Base-by-base conservation (phyloP, 2,888 invertebrate species). In the Helobdella robusta region DNA sequence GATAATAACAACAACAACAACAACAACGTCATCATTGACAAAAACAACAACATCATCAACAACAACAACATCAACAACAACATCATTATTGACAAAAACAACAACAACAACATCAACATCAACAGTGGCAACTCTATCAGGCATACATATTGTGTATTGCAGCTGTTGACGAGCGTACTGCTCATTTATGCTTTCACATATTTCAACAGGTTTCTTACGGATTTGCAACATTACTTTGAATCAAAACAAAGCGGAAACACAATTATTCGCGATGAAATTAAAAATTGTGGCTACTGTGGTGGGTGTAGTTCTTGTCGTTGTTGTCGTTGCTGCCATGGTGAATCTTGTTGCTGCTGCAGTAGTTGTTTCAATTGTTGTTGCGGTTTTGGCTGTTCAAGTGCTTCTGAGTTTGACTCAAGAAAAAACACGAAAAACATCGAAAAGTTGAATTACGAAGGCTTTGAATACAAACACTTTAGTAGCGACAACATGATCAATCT, bases 371-470 rank as follows among this genome's bases (percentile, higher is more conserved):
- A 46, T 20, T 18, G 20, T 18, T 18, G 20, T n/a, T n/a, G 18
- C 46, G n/a, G 18, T 46, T 4, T 46, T 20, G 18, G 46, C 46
- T 4, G 46, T 25, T 52, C 2, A 52, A 52, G 52, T 52, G 52
- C 52, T 52, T 52, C 52, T n/a, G 20, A 15, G 52, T 23, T 18
- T n/a, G 46, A n/a, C 46, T 46, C 46, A 46, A 46, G 46, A 46
- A n/a, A 4, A 46, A 46, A n/a, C 46, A 20, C 20, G n/a, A 4
- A n/a, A 46, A 20, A 18, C 18, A 46, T 4, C 46, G 46, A 46
- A 46, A 46, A 20, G 20, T 20, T 46, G n/a, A 18, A 46, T 46
- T 18, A 46, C 18, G n/a, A n/a, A n/a, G 46, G 18, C n/a, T 46
- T 46, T 46, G 46, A 46, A 46, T 20, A n/a, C 20, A n/a, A 20